Evolutionary conservation across 2,888 invertebrate genomes (phyloP).

Genomic region (Melanargia galathea): DNA sequence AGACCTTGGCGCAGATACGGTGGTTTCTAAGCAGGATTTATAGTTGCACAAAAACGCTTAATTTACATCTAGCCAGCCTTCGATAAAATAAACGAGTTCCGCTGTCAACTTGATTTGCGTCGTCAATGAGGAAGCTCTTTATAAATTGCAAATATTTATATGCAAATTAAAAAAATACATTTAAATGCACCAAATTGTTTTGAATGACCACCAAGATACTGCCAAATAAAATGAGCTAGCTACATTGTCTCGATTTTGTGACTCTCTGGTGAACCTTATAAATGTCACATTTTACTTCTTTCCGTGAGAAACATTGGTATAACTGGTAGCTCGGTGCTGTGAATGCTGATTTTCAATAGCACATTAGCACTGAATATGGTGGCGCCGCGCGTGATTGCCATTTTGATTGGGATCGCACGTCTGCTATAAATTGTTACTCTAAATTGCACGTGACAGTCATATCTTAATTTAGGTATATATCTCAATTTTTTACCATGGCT

Average conservation of each 20-base stretch:
- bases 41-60: conserved; percentile 38
- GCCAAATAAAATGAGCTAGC: background rate
- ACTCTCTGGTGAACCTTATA: background rate
- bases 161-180: conserved; percentile 8
- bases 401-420: conserved; percentile 72
- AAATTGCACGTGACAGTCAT: conserved; percentile 71
- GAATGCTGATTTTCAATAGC: conserved; percentile 70
- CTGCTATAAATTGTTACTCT: conserved; percentile 75
- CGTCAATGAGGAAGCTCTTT: conserved; percentile 15
- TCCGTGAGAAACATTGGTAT: conserved; percentile 54
- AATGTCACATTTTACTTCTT: conserved; percentile 37
- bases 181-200: background rate
- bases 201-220: background rate
- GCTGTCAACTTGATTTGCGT: conserved; percentile 13
- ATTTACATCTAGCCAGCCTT: conserved; percentile 28
- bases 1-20: conserved; percentile 67
- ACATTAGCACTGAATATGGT: conserved; percentile 70
- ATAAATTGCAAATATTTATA: conserved; percentile 6
- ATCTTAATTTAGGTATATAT: conserved; percentile 33
- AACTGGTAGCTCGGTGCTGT: conserved; percentile 25
- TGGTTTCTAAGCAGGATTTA: conserved; percentile 63
- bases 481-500: conserved; percentile 3
- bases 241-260: background rate
- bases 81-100: conserved; percentile 20
- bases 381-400: conserved; percentile 74